Evolutionary conservation across 1,140 invertebrate genomes (phyloP).

Genomic region (Aphis gossypii): DNA sequence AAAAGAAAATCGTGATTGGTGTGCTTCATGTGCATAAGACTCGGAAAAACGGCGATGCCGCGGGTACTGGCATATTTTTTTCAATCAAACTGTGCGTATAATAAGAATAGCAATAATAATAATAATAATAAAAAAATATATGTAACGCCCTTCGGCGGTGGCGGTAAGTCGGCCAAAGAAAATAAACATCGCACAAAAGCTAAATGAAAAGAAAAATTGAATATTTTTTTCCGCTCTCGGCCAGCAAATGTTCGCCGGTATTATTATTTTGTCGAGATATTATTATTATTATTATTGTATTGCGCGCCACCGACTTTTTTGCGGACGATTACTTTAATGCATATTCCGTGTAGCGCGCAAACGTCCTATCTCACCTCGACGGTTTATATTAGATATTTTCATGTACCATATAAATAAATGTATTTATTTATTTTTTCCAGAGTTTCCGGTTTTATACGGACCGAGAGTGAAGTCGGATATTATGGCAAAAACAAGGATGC

Average conservation of each 20-base stretch:
- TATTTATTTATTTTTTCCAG: conserved; percentile 1
- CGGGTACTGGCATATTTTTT: not conserved
- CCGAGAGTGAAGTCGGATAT: not conserved
- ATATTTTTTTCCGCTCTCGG: not conserved
- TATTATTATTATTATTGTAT: not conserved
- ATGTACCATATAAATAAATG: not conserved
- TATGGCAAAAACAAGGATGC: not conserved
- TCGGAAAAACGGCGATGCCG: not conserved
- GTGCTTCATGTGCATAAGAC: not conserved
- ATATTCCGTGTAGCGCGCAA: not conserved
- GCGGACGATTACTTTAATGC: conserved; percentile 37
- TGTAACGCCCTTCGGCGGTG: not conserved
- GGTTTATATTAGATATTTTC: conserved; percentile 23
- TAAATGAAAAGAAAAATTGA: conserved; percentile 1
- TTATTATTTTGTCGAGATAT: not conserved
- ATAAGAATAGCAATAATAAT: not conserved
- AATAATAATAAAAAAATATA: not conserved
- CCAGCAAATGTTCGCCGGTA: not conserved
- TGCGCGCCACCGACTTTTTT: not conserved
- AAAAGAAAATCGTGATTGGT: not conserved
- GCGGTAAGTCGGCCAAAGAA: not conserved
- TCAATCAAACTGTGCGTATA: not conserved
- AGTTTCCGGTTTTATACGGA: not conserved
- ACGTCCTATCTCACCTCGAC: not conserved
- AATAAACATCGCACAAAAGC: not conserved